Percentiles rank a stretch among this genome's conserved stretches.
These are phyloP conservation scores for Apostichopus parvimensis DNA, from an alignment of 35 echinoderm and acorn worm species.

Conservation along the genomic window DNA sequence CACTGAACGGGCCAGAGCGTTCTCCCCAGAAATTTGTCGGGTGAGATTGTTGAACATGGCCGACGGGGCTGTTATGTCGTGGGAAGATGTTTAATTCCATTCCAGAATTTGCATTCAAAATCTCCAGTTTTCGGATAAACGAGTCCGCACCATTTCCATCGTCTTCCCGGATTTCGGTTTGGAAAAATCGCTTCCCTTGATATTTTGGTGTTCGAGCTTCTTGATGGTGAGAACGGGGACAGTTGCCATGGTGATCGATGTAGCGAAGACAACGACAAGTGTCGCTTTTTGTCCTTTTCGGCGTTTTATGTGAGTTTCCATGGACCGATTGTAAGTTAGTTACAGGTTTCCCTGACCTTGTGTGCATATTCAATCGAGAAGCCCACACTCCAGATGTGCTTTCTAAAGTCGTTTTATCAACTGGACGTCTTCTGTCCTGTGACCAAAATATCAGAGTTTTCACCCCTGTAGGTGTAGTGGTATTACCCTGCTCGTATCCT, in stretches of 20 bases:
- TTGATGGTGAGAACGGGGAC: background rate
- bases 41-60: background rate
- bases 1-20: background rate
- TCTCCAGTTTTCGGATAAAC: background rate
- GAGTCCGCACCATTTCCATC: background rate
- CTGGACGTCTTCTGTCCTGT: background rate
- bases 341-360: background rate
- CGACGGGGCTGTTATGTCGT: background rate
- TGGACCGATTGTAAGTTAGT: background rate
- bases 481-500: background rate
- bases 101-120: background rate
- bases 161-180: slow-evolving; percentile 1
- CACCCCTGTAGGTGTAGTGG: background rate
- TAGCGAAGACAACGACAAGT: background rate
- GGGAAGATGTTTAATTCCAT: background rate
- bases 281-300: background rate
- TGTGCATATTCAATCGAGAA: slow-evolving; percentile 3
- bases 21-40: background rate
- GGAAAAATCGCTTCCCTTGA: slow-evolving; percentile 8
- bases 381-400: slow-evolving; percentile 6
- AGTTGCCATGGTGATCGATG: slow-evolving; percentile 11
- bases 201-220: background rate
- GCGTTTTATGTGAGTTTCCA: background rate
- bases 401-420: no score
- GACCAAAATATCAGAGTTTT: slow-evolving; percentile 15